Percentiles rank a stretch among this genome's conserved stretches.
Conservation (phyloP, 2,113 vertebrate species). For the Noctilio leporinus region DNA sequence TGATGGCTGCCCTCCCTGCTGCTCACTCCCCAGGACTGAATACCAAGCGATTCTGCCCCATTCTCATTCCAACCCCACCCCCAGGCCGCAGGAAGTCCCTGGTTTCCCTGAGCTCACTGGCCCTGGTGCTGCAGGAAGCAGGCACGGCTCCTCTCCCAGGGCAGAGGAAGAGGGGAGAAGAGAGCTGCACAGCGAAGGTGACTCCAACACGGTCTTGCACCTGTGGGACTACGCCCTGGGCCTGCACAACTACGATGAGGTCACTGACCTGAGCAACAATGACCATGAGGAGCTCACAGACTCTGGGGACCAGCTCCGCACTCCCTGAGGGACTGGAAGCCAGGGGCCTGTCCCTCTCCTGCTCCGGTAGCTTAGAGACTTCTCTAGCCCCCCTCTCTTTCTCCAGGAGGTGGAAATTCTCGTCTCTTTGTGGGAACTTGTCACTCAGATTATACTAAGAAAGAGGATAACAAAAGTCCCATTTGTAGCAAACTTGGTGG, state of each 20-base stretch:
- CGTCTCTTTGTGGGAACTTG: not conserved
- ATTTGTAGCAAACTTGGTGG: not conserved
- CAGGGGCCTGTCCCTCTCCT: not conserved
- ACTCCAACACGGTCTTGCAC: not conserved
- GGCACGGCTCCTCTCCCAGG: constrained; percentile 28
- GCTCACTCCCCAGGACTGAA: not conserved
- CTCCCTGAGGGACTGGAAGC: not conserved
- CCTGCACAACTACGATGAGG: constrained; percentile 72
- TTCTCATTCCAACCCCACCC: not conserved
- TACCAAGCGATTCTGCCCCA: rapidly evolving
- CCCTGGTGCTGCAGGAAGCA: constrained; percentile 42
- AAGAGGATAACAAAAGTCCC: not conserved
- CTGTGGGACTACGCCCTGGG: constrained; percentile 68
- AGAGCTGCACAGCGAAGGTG: not conserved
- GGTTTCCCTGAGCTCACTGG: constrained; percentile 54
- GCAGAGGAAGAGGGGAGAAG: not conserved
- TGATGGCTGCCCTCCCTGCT: not conserved
- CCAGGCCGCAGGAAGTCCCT: constrained; percentile 54
- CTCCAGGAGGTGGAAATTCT: not conserved
- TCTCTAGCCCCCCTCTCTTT: not conserved
- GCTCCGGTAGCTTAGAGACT: not conserved
- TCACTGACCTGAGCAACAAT: constrained; percentile 76
- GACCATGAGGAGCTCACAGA: constrained; percentile 79
- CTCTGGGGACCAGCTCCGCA: constrained; percentile 72
- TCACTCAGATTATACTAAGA: not conserved